These are phyloP conservation scores for Aethina tumida DNA, from an alignment of 1,140 invertebrate species.

Conservation along the genomic window DNA sequence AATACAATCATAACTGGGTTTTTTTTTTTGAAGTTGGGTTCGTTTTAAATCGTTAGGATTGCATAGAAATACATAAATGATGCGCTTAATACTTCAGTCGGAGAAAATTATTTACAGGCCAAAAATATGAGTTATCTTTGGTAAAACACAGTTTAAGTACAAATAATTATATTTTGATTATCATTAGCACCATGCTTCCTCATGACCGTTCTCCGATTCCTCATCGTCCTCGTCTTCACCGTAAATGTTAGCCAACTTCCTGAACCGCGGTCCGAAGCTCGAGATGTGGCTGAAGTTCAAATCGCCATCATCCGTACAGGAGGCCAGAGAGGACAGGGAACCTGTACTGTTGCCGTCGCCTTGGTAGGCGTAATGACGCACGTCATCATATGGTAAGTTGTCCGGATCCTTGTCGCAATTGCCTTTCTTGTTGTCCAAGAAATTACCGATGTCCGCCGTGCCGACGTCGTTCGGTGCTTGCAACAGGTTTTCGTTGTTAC, in stretches of 20 bases:
- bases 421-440: slow-evolving; percentile 81
- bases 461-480: slow-evolving; percentile 30
- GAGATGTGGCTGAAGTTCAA: slow-evolving; percentile 95
- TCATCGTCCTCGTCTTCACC: slow-evolving; percentile 78
- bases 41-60: too few species aligned
- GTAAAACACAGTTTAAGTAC: slow-evolving; percentile 27
- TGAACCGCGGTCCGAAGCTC: slow-evolving; percentile 91
- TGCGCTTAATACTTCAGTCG: too few species aligned
- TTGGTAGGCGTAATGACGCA: slow-evolving; percentile 93
- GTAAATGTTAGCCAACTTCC: slow-evolving; percentile 96
- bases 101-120: slow-evolving; percentile 17
- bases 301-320: slow-evolving; percentile 88
- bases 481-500: slow-evolving; percentile 31
- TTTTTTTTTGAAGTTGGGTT: too few species aligned
- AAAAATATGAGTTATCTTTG: slow-evolving; percentile 26
- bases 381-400: slow-evolving; percentile 86
- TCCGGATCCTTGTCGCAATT: slow-evolving; percentile 83
- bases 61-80: too few species aligned
- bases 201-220: slow-evolving; percentile 56
- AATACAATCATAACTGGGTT: too few species aligned
- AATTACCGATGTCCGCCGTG: slow-evolving; percentile 80
- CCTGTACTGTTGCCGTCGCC: slow-evolving; percentile 87
- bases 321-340: slow-evolving; percentile 85
- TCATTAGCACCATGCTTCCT: slow-evolving; percentile 67
- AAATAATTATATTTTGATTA: slow-evolving; percentile 12